phyloP scores from a whole-genome alignment of 2,113 vertebrate genomes.

The Phalacrocorax aristotelis region DNA sequence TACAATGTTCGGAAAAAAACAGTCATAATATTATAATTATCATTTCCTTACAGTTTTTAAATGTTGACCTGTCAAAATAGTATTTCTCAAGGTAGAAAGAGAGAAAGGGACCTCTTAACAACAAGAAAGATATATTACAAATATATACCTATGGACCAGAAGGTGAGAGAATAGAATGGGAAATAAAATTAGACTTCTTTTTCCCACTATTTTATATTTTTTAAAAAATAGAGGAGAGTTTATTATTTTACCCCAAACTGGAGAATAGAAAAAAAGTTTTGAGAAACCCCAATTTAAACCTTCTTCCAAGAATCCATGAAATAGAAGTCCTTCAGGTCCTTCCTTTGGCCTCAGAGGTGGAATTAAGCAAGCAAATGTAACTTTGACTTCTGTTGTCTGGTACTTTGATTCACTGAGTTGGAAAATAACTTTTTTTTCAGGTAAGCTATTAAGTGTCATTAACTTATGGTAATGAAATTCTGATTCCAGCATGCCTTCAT shows the following conservation, averaged over 20 bases:
- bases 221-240: background rate
- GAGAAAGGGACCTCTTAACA: background rate
- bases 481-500: background rate
- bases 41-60: background rate
- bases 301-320: background rate
- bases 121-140: background rate
- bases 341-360: background rate
- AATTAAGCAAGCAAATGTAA: background rate
- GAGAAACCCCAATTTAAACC: background rate
- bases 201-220: background rate
- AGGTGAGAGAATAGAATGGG: fast-evolving
- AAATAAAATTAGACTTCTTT: background rate
- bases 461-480: background rate
- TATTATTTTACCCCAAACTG: background rate
- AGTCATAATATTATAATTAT: background rate
- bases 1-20: background rate
- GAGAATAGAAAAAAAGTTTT: background rate
- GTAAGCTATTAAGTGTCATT: background rate
- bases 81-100: background rate
- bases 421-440: background rate
- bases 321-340: background rate
- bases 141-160: background rate
- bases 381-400: background rate
- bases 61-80: background rate
- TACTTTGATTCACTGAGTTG: background rate